Evolutionary conservation across 2,797 vertebrate species (phyloP).

Genomic region (Carduelis carduelis): DNA sequence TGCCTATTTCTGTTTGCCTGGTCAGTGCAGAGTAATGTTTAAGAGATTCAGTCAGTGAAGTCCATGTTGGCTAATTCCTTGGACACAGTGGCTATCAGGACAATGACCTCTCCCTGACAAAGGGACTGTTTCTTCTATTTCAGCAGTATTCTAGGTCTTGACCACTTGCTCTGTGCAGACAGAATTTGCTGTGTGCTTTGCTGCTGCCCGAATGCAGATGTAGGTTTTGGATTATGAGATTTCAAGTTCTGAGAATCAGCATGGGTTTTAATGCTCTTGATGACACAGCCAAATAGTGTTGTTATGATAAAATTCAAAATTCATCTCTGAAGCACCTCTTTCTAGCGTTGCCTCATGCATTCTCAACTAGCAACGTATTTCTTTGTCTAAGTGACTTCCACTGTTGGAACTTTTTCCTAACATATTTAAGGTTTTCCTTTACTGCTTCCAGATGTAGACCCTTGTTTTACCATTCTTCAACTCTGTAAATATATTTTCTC

Average conservation of each 20-base stretch:
- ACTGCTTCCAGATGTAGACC: conserved; percentile 64
- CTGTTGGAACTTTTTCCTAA: conserved; percentile 52
- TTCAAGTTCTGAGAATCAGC: conserved; percentile 14
- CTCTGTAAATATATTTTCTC: conserved; percentile 41
- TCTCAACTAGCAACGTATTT: conserved; percentile 60
- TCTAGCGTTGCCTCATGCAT: conserved; percentile 57
- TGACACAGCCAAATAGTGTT: conserved; percentile 54
- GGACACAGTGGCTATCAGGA: neutral
- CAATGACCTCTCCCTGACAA: neutral
- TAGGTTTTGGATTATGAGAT: conserved; percentile 25
- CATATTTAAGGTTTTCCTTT: conserved; percentile 66
- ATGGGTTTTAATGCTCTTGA: conserved; percentile 6
- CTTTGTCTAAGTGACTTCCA: conserved; percentile 57
- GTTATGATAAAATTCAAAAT: conserved; percentile 55
- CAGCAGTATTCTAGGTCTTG: neutral
- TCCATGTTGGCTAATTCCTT: neutral
- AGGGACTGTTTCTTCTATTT: neutral
- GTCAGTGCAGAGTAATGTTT: neutral
- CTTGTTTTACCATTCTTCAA: conserved; percentile 44
- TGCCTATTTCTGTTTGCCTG: neutral
- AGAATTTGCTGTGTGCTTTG: neutral
- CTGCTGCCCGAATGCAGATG: conserved; percentile 5
- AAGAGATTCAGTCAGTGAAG: neutral
- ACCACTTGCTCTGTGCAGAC: neutral
- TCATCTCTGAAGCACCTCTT: conserved; percentile 59